Conservation (phyloP, 1,140 invertebrate species). For the Pseudomyrmex pallidus region DNA sequence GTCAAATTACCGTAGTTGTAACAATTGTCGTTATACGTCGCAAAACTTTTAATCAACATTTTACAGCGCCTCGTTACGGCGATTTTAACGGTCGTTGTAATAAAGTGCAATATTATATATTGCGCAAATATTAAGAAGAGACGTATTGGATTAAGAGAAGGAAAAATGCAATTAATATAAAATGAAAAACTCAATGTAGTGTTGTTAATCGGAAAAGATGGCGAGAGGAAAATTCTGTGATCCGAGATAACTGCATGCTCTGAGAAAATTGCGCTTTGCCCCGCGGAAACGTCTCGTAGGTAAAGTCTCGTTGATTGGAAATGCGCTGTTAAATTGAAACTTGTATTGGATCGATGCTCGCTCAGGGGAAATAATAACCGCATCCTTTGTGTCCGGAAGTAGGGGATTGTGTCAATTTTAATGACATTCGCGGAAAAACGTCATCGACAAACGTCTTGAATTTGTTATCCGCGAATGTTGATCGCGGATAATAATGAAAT, state of each 20-base stretch:
- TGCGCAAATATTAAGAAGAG: no score
- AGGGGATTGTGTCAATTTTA: conserved; percentile 24
- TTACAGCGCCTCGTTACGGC: neutral
- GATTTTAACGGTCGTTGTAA: neutral
- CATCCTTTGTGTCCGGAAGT: conserved; percentile 25
- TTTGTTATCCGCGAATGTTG: neutral
- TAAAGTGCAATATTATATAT: neutral
- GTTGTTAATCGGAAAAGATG: conserved; percentile 29
- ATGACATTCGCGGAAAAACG: conserved; percentile 15
- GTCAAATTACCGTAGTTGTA: neutral
- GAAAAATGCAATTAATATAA: neutral
- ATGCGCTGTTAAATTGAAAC: conserved; percentile 52
- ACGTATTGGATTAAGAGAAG: no score
- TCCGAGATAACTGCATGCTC: conserved; percentile 16
- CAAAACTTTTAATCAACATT: neutral
- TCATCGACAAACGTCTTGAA: neutral
- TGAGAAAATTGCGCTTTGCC: conserved; percentile 30
- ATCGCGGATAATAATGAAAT: neutral
- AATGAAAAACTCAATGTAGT: neutral
- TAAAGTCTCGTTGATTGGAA: conserved; percentile 45
- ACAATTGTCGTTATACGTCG: neutral
- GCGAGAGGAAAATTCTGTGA: conserved; percentile 25
- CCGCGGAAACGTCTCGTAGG: conserved; percentile 19
- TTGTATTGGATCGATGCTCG: conserved; percentile 35
- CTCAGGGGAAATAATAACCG: conserved; percentile 31